Evolutionary conservation across 2,888 invertebrate species (phyloP).

Genomic region (Molorchus minor): DNA sequence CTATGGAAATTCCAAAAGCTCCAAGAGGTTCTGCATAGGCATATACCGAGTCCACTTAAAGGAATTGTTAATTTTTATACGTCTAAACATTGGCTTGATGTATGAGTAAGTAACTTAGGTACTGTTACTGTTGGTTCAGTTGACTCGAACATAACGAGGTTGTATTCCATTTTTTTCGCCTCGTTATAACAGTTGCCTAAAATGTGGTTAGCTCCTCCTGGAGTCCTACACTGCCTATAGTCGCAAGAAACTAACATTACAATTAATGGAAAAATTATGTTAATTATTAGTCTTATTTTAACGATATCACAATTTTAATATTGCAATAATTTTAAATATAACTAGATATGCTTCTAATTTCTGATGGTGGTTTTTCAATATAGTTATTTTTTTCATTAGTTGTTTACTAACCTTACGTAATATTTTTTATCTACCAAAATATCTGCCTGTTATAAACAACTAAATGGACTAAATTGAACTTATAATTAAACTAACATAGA

Average conservation of each 20-base stretch:
- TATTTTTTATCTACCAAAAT: background rate
- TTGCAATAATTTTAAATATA: conserved; percentile 61
- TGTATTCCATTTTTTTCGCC: background rate
- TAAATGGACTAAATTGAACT: too few species aligned
- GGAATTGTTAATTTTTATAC: background rate
- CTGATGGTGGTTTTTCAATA: conserved; percentile 11
- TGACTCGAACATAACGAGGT: too few species aligned
- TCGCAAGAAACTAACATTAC: conserved; percentile 59
- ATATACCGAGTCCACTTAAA: background rate
- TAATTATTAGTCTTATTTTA: conserved; percentile 62
- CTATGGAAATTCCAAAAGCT: too few species aligned
- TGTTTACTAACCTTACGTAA: conserved; percentile 13
- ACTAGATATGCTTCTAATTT: conserved; percentile 60
- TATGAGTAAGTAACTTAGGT: too few species aligned
- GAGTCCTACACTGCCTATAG: conserved; percentile 36
- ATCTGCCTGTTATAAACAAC: too few species aligned
- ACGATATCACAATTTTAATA: conserved; percentile 64
- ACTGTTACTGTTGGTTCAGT: too few species aligned
- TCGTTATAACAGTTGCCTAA: conserved; percentile 11
- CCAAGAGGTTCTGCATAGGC: too few species aligned
- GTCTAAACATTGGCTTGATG: too few species aligned
- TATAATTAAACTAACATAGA: too few species aligned
- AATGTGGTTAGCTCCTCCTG: conserved; percentile 23
- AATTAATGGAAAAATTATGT: conserved; percentile 57
- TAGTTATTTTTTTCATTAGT: conserved; percentile 30